Base-by-base conservation (phyloP, 2,888 invertebrate species). In the Metopia argyrocephala region DNA sequence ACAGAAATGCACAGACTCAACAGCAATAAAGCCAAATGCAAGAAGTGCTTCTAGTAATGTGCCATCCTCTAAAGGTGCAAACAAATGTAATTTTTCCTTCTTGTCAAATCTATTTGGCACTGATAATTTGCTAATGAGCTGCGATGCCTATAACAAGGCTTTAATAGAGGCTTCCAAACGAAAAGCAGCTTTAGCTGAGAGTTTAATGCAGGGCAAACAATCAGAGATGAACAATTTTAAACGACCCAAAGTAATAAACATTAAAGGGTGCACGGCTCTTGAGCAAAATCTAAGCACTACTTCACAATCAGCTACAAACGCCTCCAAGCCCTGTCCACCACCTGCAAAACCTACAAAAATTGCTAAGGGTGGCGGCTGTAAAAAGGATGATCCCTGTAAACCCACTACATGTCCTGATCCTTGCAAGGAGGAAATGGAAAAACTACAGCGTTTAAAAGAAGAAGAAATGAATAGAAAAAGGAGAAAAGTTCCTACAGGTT, bases 131-230 rank as follows among this genome's bases (percentile, higher is more conserved):
- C 76, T 84, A 0, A 82, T 85, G 82, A 82, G 80, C 48, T 83
- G 82, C 38, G 78, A 84, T 52, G 82, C 83, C 3, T 85, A 85
- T 28, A 80, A 73, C 0, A 64, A 71, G 6, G 82, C 85, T 15
- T 12, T 84, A 7, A 48, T 62, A 23, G 85, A 84, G 50, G 85
- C 84, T 7, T 71, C 71, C 1, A 84, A 79, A 27, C 70, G 74
- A 3, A 83, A 83, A 21, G 79, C 70, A 6, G 79, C 68, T 21
- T 18, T 83, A 54, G 20, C 45, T 1, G 15, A 38, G 38, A 38
- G 9, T 12, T 9, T 15, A 12, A 38, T 12, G 38, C 38, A 38
- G 7, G 27, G 2, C 27, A 69, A 61, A 20, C 38, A 18, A 23
- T 12, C 21, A n/a, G 27, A 70, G 31, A 25, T 9, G 25, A 7